Evolutionary conservation across 2,797 vertebrate genomes (phyloP), one percentile per base, ranked within the genome.

Genomic region (Tokudaia tokunoshimensis): DNA sequence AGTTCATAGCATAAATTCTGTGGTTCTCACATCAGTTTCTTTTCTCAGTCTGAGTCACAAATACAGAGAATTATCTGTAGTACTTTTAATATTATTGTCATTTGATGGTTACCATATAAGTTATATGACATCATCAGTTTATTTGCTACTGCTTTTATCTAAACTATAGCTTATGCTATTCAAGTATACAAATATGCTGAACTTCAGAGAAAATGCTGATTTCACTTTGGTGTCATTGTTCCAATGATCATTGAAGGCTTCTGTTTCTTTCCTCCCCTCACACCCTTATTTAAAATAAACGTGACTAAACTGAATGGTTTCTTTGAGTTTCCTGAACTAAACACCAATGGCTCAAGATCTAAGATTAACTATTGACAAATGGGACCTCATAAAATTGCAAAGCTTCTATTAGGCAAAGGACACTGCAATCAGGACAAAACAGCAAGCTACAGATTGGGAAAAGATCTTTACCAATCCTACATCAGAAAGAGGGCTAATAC

Each of bases 81-180:
- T 93, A 63, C 31, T 81, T 81, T 57, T 24, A 59, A 82, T 41
- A 82, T 47, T 95, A 55, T n/a, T 14, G 59, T 12, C 20, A 1
- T 89, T 93, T 91, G 74, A 87, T 70, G 37, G 12, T 88, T 19
- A 94, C 34, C 37, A 59, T 86, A 76, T 44, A 92, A 81, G 55
- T 92, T n/a, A 50, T 44, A 14, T 37, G 37, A 24, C 31, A 59
- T 91, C 90, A 41, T 29, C 34, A 74, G 15, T 89, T 92, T 81
- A 72, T 22, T n/a, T 92, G 5, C 34, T 57, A 63, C 37, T 90
- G 26, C 17, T 95, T 88, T 94, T 90, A 75, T 61, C 83, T 26
- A 89, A 91, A 76, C 7, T 19, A 26, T 55, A 63, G 14, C 6
- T 31, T 93, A 94, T 85, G 47, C 31, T 59, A 37, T 74, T 65